Evolutionary conservation across 2,113 vertebrate genomes (phyloP).

Genomic region (Neopipo cinnamomea): DNA sequence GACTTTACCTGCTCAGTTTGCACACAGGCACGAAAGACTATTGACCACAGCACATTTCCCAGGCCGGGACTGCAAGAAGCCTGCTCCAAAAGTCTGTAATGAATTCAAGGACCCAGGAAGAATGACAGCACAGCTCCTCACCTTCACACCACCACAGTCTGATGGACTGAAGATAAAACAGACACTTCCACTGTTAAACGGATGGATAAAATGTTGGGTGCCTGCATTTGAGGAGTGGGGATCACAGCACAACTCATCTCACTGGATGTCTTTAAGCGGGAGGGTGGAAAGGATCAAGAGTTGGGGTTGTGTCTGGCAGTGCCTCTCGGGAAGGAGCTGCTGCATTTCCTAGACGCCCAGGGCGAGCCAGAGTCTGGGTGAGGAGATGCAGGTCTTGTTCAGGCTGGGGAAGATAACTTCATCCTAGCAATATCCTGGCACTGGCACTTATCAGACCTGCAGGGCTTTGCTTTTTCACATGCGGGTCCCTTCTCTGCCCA

Average conservation of each 20-base stretch:
- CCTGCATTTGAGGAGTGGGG: background rate
- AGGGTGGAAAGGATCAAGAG: background rate
- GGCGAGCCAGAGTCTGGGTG: background rate
- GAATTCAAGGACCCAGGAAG: background rate
- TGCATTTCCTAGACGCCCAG: background rate
- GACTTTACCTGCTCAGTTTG: background rate
- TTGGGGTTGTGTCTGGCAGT: background rate
- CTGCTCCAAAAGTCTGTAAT: background rate
- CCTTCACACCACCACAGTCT: background rate
- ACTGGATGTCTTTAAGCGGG: background rate
- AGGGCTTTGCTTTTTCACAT: background rate
- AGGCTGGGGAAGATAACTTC: background rate
- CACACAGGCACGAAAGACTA: background rate
- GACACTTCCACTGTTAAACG: background rate
- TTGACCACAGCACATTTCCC: background rate
- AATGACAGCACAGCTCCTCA: background rate
- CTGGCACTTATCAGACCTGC: background rate
- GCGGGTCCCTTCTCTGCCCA: fast-evolving
- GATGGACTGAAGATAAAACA: background rate
- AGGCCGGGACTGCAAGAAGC: background rate
- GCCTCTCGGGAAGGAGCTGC: background rate
- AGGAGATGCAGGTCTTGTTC: background rate
- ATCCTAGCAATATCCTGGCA: background rate
- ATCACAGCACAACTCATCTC: background rate
- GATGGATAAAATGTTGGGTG: background rate